Conservation (phyloP, 2,888 invertebrate genomes). For the Acrobasis repandana region DNA sequence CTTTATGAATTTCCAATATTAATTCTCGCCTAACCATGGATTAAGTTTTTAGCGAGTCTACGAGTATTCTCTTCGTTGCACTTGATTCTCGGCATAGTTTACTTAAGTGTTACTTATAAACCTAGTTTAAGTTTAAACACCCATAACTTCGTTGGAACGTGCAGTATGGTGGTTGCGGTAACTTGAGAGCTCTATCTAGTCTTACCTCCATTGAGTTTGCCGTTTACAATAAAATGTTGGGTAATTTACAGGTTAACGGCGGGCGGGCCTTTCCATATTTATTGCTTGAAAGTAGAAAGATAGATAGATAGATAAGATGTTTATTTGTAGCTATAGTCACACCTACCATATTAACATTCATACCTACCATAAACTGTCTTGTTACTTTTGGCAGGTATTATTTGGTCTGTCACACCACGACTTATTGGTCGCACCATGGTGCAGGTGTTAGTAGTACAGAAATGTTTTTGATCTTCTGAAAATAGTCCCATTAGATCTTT, state of each 20-base stretch:
- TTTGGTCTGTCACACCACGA: no score
- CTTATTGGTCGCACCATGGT: no score
- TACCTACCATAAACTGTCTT: not conserved
- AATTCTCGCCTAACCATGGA: conserved; percentile 2
- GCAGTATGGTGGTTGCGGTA: conserved; percentile 17
- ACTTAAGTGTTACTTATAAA: conserved; percentile 23
- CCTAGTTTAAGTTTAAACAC: conserved; percentile 26
- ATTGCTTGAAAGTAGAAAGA: not conserved
- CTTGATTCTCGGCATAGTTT: conserved; percentile 19
- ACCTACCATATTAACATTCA: no score
- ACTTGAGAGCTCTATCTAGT: conserved; percentile 13
- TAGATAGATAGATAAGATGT: no score
- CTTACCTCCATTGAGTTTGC: conserved; percentile 5
- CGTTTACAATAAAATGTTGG: conserved; percentile 7
- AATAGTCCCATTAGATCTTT: no score
- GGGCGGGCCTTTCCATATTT: not conserved
- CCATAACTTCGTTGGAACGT: conserved; percentile 22
- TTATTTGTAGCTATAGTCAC: no score
- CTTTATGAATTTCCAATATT: no score
- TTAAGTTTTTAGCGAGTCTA: conserved; percentile 15
- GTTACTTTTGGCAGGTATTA: not conserved
- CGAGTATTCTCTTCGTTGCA: conserved; percentile 3
- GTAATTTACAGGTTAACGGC: not conserved
- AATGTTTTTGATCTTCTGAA: no score
- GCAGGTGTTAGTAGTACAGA: no score